Percentiles rank a stretch among this genome's conserved stretches.
These are phyloP conservation scores for Drosophila koepferae DNA, from an alignment of 2,888 invertebrate genomes.

Conservation along the genomic window DNA sequence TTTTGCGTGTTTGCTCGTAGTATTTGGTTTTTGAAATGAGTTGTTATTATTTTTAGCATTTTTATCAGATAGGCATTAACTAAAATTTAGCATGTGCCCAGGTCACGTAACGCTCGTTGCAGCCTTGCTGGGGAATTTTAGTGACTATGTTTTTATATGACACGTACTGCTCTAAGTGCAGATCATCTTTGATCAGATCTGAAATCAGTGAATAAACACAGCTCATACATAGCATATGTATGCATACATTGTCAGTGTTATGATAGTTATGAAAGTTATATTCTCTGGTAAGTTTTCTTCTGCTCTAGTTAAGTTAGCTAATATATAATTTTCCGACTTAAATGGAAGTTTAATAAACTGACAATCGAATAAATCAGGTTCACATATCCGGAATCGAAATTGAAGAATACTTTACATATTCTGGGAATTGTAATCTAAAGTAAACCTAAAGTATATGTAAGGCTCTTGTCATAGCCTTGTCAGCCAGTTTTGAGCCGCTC, in stretches of 20 bases:
- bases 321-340: not conserved
- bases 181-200: slow-evolving; percentile 18
- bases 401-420: not conserved
- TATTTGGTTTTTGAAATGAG: slow-evolving; percentile 37
- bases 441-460: not conserved
- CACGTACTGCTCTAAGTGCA: slow-evolving; percentile 28
- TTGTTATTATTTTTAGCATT: slow-evolving; percentile 40
- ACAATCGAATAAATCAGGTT: not conserved
- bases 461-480: not conserved
- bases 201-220: slow-evolving; percentile 4
- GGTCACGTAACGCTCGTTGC: slow-evolving; percentile 45
- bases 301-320: too few relatives aligned
- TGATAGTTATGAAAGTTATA: not conserved
- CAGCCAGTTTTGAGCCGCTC: not conserved
- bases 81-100: slow-evolving; percentile 25
- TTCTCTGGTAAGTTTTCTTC: not conserved
- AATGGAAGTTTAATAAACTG: not conserved
- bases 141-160: slow-evolving; percentile 13
- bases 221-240: slow-evolving; percentile 2
- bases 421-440: not conserved
- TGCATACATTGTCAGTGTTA: not conserved
- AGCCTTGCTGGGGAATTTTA: slow-evolving; percentile 36
- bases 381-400: not conserved
- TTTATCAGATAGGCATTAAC: slow-evolving; percentile 55
- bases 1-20: slow-evolving; percentile 55